Evolutionary conservation across 1,140 invertebrate species (phyloP).

Genomic region (Penaeus vannamei): DNA sequence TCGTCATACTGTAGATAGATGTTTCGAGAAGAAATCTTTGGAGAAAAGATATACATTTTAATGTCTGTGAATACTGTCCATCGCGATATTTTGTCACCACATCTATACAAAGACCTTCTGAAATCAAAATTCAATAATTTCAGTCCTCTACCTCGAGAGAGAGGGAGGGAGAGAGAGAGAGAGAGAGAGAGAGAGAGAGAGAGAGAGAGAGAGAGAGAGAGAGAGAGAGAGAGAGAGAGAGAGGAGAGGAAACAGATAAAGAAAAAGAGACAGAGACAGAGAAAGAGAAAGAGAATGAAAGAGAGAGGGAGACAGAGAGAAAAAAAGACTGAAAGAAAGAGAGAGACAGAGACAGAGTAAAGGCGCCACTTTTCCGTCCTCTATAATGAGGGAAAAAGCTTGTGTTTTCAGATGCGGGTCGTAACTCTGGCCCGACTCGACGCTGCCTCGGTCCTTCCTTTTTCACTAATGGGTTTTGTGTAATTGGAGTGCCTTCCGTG

Average conservation of each 20-base stretch:
- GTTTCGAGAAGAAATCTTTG: too few species aligned
- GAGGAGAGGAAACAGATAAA: neutral
- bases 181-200: neutral
- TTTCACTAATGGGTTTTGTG: too few species aligned
- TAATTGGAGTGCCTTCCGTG: too few species aligned
- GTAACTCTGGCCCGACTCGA: too few species aligned
- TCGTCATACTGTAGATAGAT: too few species aligned
- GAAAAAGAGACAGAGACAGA: neutral
- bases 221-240: conserved; percentile 8
- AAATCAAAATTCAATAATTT: neutral
- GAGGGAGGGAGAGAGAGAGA: neutral
- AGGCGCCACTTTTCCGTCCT: neutral
- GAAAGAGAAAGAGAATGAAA: neutral
- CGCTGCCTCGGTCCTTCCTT: too few species aligned
- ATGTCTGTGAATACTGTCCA: neutral
- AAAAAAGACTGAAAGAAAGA: conserved; percentile 14
- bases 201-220: neutral
- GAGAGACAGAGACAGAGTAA: neutral
- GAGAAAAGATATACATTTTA: neutral
- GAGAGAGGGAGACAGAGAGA: neutral
- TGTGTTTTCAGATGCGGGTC: too few species aligned
- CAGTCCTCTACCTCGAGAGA: neutral
- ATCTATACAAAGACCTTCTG: too few species aligned
- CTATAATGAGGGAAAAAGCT: too few species aligned
- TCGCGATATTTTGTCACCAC: neutral